Evolutionary conservation across 2,113 vertebrate species (phyloP).

Genomic region (Desmodus rotundus): DNA sequence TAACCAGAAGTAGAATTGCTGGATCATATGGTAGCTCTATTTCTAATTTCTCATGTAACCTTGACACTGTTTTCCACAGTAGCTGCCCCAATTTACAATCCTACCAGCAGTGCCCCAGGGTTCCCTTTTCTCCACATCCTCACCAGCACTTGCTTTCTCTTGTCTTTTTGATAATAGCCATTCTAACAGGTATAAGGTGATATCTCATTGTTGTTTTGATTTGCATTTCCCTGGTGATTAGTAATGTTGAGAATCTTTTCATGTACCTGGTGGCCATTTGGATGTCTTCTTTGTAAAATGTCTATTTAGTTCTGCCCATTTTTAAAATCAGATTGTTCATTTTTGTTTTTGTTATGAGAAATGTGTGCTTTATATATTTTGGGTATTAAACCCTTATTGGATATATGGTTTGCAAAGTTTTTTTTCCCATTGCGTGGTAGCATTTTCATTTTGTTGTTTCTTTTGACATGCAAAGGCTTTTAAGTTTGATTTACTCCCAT

Average conservation of each 20-base stretch:
- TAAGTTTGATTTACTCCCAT: background rate
- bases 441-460: background rate
- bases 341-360: background rate
- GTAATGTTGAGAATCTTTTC: background rate
- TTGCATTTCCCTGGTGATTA: background rate
- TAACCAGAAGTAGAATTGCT: background rate
- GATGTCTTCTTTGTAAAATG: background rate
- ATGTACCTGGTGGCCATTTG: background rate
- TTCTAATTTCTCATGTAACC: background rate
- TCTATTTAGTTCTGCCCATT: background rate
- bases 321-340: background rate
- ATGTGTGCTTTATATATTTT: background rate
- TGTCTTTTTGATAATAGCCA: background rate
- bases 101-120: background rate
- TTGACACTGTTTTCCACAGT: background rate
- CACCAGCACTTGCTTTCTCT: background rate
- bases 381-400: background rate
- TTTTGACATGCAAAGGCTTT: background rate
- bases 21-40: background rate
- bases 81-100: too few species aligned
- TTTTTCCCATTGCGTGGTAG: background rate
- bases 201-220: background rate
- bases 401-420: background rate
- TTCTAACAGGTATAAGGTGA: background rate
- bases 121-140: background rate